phyloP scores from a whole-genome alignment of 2,113 vertebrate genomes.

The Mohoua ochrocephala region DNA sequence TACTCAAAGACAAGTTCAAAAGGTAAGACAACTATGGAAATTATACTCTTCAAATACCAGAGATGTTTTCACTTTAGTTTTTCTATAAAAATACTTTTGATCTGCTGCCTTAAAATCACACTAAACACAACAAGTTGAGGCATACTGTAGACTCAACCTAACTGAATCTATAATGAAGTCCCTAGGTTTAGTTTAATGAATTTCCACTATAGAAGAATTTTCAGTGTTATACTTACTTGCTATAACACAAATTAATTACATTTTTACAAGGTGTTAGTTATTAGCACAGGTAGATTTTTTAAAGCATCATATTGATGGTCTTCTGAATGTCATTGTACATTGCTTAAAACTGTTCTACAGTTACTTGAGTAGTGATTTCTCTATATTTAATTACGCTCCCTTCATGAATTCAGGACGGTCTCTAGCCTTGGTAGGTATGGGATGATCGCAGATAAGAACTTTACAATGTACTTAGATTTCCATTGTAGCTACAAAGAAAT shows the following conservation, averaged over 20 bases:
- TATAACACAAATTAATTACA: not conserved
- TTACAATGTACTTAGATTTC: not conserved
- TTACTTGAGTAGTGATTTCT: not conserved
- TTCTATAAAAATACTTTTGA: not conserved
- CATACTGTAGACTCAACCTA: not conserved
- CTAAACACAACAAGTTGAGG: constrained; percentile 16
- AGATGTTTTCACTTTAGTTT: not conserved
- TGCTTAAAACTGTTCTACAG: not conserved
- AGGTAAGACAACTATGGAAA: not conserved
- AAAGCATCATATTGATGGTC: not conserved
- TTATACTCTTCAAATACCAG: not conserved
- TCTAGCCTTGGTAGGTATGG: not conserved
- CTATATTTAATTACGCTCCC: not conserved
- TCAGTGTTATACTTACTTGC: not conserved
- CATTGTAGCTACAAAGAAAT: not conserved
- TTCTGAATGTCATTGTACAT: not conserved
- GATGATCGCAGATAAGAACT: not conserved
- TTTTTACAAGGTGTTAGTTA: not conserved
- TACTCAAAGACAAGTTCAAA: not conserved
- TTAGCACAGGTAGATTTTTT: not conserved
- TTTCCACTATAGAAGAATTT: not conserved
- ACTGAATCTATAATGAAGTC: not conserved
- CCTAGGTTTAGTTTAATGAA: not conserved
- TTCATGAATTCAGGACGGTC: not conserved
- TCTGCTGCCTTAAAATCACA: not conserved